Base-by-base conservation (phyloP, 2,888 invertebrate species). In the Venusia cambrica region DNA sequence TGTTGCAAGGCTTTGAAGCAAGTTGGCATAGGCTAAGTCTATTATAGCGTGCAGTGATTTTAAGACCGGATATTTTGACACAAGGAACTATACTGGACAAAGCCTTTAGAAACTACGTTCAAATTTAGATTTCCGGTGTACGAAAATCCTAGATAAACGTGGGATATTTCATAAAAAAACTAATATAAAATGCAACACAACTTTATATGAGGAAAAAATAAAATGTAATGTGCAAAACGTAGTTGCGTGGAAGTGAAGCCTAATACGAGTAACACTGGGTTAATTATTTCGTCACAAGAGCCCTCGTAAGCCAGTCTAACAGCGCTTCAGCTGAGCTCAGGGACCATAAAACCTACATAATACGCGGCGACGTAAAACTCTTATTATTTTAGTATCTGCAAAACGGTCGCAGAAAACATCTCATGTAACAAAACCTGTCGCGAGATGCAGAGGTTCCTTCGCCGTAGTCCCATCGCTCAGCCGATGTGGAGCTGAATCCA, bases 361-460 rank as follows among this genome's bases (percentile, higher is more conserved):
- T 84, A 78, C 74, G 80, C 70, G 80, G 74, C 66, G 71, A 79
- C 81, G 70, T 81, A 80, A 81, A 83, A 81, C 71, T 81, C 79
- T 83, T 84, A 85, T 84, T 85, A 85, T 85, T 84, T 84, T 81
- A 84, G 81, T 84, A 83, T 84, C 83, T 81, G 81, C 69, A 76
- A 83, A 83, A 79, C 73, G 72, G 77, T 74, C 71, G 74, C 67
- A 67, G 73, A 74, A 79, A 80, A 81, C 81, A 83, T 78, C 70
- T 79, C 81, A 74, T 83, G 80, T 84, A 84, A 83, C 76, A 78
- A 76, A 80, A 80, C 72, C 73, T 73, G 74, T 73, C 72, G 63
- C 67, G 54, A 68, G 71, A 74, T 70, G 75, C 75, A 73, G 71
- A 69, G 52, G 46, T 43, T 58, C 59, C 56, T 56, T 62, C 64